phyloP scores from a whole-genome alignment of 2,113 vertebrate genomes.

The Heterocephalus glaber region DNA sequence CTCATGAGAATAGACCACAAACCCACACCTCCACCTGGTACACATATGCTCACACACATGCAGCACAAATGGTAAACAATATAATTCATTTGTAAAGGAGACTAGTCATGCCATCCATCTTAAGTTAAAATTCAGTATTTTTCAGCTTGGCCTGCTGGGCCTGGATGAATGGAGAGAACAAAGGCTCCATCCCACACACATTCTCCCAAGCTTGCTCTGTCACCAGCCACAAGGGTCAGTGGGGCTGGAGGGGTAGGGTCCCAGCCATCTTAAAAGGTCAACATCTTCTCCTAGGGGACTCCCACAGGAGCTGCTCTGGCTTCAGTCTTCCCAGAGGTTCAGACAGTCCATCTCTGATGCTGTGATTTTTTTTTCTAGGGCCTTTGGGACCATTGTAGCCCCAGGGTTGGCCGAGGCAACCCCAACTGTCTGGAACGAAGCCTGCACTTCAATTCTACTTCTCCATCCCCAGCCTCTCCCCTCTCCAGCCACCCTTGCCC shows the following conservation, averaged over 20 bases:
- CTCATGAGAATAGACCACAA: not conserved
- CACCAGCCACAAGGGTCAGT: not conserved
- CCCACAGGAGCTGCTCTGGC: not conserved
- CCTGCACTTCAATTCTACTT: not conserved
- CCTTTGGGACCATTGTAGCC: not conserved
- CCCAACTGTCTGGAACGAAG: not conserved
- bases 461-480: not conserved
- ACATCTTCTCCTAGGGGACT: not conserved
- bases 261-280: not conserved
- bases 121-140: conserved; percentile 82
- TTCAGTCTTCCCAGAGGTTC: not conserved
- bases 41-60: no score
- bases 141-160: conserved; percentile 13
- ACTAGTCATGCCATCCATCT: conserved; percentile 72
- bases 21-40: not conserved
- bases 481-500: not conserved
- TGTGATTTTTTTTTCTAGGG: not conserved
- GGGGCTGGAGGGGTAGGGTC: not conserved
- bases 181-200: not conserved
- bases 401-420: not conserved
- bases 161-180: conserved; percentile 76
- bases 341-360: not conserved
- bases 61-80: conserved; percentile 72
- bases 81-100: conserved; percentile 81
- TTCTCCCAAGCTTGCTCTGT: not conserved